Conservation (phyloP, 2,888 invertebrate species). For the Nemurella pictetii region DNA sequence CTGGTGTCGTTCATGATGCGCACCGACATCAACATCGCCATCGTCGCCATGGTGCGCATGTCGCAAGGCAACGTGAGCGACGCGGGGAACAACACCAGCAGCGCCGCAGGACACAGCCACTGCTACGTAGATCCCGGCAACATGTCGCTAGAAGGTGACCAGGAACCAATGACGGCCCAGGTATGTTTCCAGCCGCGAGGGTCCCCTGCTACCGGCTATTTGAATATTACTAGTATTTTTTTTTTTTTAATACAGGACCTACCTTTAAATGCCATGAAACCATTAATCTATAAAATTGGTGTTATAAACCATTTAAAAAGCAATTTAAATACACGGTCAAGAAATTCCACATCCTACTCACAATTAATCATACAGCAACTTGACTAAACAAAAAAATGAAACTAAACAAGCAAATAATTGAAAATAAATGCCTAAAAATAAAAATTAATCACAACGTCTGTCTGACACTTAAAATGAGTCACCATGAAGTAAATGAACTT, state of each 20-base stretch:
- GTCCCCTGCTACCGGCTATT: too few relatives aligned
- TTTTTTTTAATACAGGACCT: too few relatives aligned
- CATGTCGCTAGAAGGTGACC: constrained; percentile 2
- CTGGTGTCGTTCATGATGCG: constrained; percentile 77
- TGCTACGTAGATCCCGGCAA: constrained; percentile 46
- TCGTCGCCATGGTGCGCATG: constrained; percentile 66
- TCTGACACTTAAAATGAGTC: too few relatives aligned
- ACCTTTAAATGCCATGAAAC: too few relatives aligned
- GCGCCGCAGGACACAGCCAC: constrained; percentile 40
- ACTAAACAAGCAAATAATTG: not conserved
- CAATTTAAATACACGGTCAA: too few relatives aligned
- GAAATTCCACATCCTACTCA: too few relatives aligned
- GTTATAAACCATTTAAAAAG: too few relatives aligned
- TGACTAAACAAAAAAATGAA: not conserved
- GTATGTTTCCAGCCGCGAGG: too few relatives aligned
- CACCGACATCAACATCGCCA: constrained; percentile 71
- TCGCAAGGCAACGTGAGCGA: constrained; percentile 43
- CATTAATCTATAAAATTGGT: too few relatives aligned
- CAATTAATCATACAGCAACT: too few relatives aligned
- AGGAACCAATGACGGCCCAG: constrained; percentile 26
- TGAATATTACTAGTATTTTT: too few relatives aligned
- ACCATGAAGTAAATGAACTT: not conserved
- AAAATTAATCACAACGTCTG: not conserved
- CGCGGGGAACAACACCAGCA: constrained; percentile 36
- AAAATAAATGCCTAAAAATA: not conserved